Evolutionary conservation across 2,888 invertebrate genomes (phyloP), one percentile per base, ranked within the genome.

Genomic region (Drosophila koepferae): DNA sequence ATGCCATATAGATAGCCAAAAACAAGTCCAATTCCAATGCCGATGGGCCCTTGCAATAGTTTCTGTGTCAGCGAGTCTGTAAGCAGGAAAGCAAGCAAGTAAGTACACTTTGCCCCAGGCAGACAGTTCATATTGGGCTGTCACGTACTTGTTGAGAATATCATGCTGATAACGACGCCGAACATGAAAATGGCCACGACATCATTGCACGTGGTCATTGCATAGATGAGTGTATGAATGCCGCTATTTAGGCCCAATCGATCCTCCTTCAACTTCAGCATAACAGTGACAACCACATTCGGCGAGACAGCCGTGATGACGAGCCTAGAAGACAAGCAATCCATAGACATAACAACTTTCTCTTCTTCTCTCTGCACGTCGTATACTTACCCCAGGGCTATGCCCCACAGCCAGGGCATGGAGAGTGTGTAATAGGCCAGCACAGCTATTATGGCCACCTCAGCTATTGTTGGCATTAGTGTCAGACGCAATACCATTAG

Each of bases 141-240:
- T 54, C 68, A 88, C 90, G 70, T 92, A 95, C 95, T 95, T 80
- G 94, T 93, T 55, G 95, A 94, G 85, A 96, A 96, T 55, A 96
- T 94, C 51, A 95, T 93, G 28, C 96, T 95, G 58, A 96, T 93
- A 59, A 95, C 92, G 41, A 97, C 94, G 23, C 96, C 95, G 91
- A 96, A 97, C 4, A 95, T 93, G 64, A 96, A 96, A 76, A 97
- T 96, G 59, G 96, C 95, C 61, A 96, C 94, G 58, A 97, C 96
- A 92, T 96, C 96, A 90, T 97, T 97, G 68, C 97, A 94, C 71
- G 96, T 95, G 48, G 92, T 92, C 91, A 92, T 92, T 59, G 92
- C 92, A 80, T 92, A 92, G 54, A 97, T 95, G 58, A 97, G 93
- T 0, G 96, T 96, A 46, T 96, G 95, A 40, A 97, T 95, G 34